Evolutionary conservation across 92 coral and sea anemone species (phyloP).

Genomic region (Parazoanthus darwini): DNA sequence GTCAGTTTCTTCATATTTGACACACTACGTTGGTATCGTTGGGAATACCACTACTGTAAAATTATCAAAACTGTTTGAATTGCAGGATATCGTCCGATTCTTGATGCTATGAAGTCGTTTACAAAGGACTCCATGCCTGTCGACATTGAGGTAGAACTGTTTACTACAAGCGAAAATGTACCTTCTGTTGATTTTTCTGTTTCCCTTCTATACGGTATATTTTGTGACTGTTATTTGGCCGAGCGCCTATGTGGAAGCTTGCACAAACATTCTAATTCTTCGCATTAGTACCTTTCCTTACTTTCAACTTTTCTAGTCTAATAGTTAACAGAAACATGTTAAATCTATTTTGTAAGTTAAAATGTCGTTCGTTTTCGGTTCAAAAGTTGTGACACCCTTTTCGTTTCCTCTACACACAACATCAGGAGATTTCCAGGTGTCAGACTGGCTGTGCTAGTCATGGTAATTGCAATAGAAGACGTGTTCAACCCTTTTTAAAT

Average conservation of each 20-base stretch:
- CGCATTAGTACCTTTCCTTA: background rate
- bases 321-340: background rate
- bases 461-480: background rate
- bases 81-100: slow-evolving; percentile 91
- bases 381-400: background rate
- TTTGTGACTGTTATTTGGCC: background rate
- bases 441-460: slow-evolving; percentile 24
- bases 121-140: slow-evolving; percentile 73
- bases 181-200: background rate
- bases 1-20: too few relatives aligned
- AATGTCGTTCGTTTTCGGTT: too few relatives aligned
- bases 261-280: too few relatives aligned
- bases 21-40: too few relatives aligned
- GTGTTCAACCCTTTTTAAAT: background rate
- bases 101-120: slow-evolving; percentile 96
- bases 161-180: background rate
- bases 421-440: slow-evolving; percentile 68
- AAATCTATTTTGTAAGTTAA: too few relatives aligned
- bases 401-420: background rate
- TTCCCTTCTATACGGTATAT: too few relatives aligned
- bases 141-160: slow-evolving; percentile 80
- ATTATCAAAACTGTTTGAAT: background rate
- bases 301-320: too few relatives aligned
- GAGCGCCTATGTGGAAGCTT: background rate
- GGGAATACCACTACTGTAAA: too few relatives aligned